phyloP scores from a whole-genome alignment of 2,888 invertebrate species.

The Adela reaumurella region DNA sequence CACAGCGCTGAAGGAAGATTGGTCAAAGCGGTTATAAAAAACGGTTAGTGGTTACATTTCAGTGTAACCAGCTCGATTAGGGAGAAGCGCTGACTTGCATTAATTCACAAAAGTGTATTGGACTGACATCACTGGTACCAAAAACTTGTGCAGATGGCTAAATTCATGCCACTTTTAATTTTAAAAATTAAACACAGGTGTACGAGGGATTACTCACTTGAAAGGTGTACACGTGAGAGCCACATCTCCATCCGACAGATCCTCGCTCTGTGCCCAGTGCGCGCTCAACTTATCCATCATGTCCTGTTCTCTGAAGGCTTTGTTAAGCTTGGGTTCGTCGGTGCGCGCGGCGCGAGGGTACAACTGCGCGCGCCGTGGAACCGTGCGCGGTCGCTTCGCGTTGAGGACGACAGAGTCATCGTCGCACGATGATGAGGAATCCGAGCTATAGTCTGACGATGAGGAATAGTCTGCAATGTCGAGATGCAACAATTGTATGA shows the following conservation, averaged over 20 bases:
- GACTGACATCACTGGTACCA: no score
- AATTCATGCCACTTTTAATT: no score
- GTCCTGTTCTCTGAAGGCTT: slow-evolving; percentile 30
- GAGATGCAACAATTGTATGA: no score
- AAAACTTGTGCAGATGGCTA: no score
- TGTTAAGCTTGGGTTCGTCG: slow-evolving; percentile 39
- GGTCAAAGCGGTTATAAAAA: no score
- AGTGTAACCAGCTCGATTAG: no score
- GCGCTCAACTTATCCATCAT: slow-evolving; percentile 31
- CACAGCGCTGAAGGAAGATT: no score
- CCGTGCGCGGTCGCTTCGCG: slow-evolving; percentile 16
- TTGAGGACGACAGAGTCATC: slow-evolving; percentile 37
- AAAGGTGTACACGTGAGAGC: slow-evolving; percentile 63
- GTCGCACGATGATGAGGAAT: slow-evolving; percentile 41
- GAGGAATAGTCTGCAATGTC: neutral
- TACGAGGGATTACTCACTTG: slow-evolving; percentile 12
- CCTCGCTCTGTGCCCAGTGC: slow-evolving; percentile 45
- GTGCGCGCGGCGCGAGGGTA: slow-evolving; percentile 39
- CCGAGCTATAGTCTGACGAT: slow-evolving; percentile 37
- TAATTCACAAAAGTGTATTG: no score
- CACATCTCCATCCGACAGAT: slow-evolving; percentile 31
- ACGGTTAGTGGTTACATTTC: no score
- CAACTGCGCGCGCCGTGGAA: slow-evolving; percentile 20
- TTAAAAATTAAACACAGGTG: no score
- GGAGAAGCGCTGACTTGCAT: no score